These are phyloP conservation scores for Xylocampa areola DNA, from an alignment of 2,888 invertebrate species.

Conservation along the genomic window DNA sequence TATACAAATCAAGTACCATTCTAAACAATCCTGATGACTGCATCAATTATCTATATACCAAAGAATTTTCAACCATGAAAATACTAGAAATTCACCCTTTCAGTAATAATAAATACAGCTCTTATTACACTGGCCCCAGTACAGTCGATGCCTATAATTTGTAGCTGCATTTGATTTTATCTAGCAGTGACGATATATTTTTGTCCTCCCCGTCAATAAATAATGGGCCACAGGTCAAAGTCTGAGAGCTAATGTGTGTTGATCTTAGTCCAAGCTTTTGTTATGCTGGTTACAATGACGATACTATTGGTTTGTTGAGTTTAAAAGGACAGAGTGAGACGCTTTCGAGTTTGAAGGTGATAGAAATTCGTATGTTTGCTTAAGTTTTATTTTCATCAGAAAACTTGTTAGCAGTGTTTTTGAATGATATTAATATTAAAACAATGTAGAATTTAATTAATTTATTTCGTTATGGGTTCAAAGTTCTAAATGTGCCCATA, in stretches of 20 bases:
- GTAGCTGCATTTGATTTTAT: constrained; percentile 52
- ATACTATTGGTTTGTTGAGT: constrained; percentile 57
- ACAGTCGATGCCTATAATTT: constrained; percentile 47
- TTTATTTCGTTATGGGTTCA: too few relatives aligned
- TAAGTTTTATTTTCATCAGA: too few relatives aligned
- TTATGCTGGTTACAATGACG: constrained; percentile 62
- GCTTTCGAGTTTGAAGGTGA: constrained; percentile 28
- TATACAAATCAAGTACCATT: constrained; percentile 11
- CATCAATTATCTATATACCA: constrained; percentile 10
- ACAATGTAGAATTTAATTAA: too few relatives aligned
- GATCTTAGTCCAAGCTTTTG: constrained; percentile 78
- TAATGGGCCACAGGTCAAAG: constrained; percentile 79
- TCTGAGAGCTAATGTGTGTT: constrained; percentile 85
- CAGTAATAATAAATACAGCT: constrained; percentile 49
- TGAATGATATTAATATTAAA: too few relatives aligned
- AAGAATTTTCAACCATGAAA: constrained; percentile 19
- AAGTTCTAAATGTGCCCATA: too few relatives aligned
- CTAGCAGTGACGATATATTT: constrained; percentile 79
- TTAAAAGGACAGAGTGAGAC: constrained; percentile 9
- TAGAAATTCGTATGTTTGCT: neutral
- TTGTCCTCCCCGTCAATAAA: constrained; percentile 82
- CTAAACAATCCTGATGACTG: neutral
- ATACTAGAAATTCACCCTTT: constrained; percentile 51
- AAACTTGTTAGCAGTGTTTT: too few relatives aligned
- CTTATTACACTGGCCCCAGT: constrained; percentile 21